Evolutionary conservation across 2,888 invertebrate genomes (phyloP).

Genomic region (Rapana venosa): DNA sequence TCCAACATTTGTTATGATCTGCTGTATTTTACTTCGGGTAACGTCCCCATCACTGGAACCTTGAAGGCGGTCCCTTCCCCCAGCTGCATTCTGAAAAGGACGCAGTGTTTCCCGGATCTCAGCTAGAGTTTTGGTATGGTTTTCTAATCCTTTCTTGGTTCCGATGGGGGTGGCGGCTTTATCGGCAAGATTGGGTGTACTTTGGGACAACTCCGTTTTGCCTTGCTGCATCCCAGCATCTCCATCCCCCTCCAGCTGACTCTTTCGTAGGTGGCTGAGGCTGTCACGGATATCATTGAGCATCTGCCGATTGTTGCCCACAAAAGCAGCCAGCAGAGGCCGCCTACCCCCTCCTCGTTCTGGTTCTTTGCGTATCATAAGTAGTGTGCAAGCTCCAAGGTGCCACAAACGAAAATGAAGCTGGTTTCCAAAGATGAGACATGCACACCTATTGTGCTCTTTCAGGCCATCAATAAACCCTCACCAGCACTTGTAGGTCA

Average conservation of each 20-base stretch:
- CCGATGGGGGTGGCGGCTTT: slow-evolving; percentile 48
- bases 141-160: slow-evolving; percentile 47
- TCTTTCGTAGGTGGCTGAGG: slow-evolving; percentile 66
- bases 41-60: slow-evolving; percentile 49
- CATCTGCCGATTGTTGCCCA: slow-evolving; percentile 71
- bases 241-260: slow-evolving; percentile 49
- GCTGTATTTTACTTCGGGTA: slow-evolving; percentile 53
- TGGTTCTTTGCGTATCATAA: slow-evolving; percentile 57
- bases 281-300: slow-evolving; percentile 70
- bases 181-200: slow-evolving; percentile 58
- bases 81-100: slow-evolving; percentile 81
- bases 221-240: slow-evolving; percentile 40
- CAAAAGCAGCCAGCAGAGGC: slow-evolving; percentile 64
- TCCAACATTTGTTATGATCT: slow-evolving; percentile 51
- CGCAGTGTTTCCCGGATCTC: slow-evolving; percentile 90
- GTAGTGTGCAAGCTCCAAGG: slow-evolving; percentile 42
- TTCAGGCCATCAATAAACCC: slow-evolving; percentile 20
- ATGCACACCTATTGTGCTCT: slow-evolving; percentile 44
- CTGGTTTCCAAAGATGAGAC: slow-evolving; percentile 43
- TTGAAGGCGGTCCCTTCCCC: slow-evolving; percentile 49
- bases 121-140: slow-evolving; percentile 91
- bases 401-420: slow-evolving; percentile 43
- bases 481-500: neutral
- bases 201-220: slow-evolving; percentile 57
- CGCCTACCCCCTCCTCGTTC: slow-evolving; percentile 54